Conservation (phyloP, 2,888 invertebrate species). For the Chloroclystis v-ata region DNA sequence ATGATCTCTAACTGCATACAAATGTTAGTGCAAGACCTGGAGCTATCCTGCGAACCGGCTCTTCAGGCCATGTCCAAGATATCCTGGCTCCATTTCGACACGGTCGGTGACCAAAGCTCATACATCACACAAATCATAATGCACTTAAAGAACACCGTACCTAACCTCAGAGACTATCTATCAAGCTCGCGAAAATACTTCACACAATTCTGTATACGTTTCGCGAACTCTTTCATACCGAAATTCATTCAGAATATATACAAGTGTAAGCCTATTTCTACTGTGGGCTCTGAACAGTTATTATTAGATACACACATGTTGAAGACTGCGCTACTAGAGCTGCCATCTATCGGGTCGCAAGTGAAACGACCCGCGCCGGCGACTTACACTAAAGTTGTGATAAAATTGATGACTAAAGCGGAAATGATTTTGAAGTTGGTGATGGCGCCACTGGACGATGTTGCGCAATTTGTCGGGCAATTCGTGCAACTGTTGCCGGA, state of each 20-base stretch:
- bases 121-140: constrained; percentile 94
- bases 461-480: constrained; percentile 90
- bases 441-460: constrained; percentile 91
- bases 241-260: constrained; percentile 94
- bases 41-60: constrained; percentile 95
- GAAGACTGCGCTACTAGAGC: constrained; percentile 93
- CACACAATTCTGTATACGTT: constrained; percentile 97
- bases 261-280: constrained; percentile 92
- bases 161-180: constrained; percentile 92
- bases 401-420: constrained; percentile 96
- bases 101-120: constrained; percentile 97
- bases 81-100: constrained; percentile 94
- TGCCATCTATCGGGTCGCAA: constrained; percentile 95
- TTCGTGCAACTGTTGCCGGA: constrained; percentile 94
- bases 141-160: constrained; percentile 91
- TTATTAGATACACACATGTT: constrained; percentile 95
- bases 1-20: constrained; percentile 90
- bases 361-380: constrained; percentile 93
- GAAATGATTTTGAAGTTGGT: constrained; percentile 99
- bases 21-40: constrained; percentile 93
- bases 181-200: constrained; percentile 97
- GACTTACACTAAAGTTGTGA: constrained; percentile 89
- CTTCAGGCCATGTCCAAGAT: constrained; percentile 94
- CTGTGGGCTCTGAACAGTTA: constrained; percentile 95
- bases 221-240: constrained; percentile 96